Base-by-base conservation (phyloP, 2,888 invertebrate species). In the Thymelicus acteon region DNA sequence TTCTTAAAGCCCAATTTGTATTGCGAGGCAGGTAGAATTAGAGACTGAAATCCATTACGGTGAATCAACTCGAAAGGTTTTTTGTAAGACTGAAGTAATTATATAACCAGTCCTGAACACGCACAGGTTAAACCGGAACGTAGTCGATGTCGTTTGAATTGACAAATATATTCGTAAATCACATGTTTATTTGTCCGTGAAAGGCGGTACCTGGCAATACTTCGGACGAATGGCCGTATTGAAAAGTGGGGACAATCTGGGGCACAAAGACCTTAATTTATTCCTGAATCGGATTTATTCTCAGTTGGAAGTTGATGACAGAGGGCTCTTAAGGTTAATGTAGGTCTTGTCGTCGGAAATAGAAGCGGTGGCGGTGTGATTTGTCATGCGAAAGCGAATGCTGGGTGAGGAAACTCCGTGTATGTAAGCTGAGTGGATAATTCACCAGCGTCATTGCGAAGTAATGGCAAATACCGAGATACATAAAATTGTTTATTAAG, bases 211-310 rank as follows among this genome's bases (percentile, higher is more conserved):
- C 82, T 81, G 80, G 80, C 78, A 65, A 71, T 61, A 61, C 71
- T 60, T 24, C 65, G 70, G 44, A 72, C 71, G 76, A 80, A 75
- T 76, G 78, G 79, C 79, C 83, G 85, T 85, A 83, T 71, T 71
- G 71, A 85, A 82, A 81, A 80, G 79, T 78, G 83, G 80, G 83
- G 80, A 82, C 85, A 80, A 87, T 89, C 83, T 84, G 82, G 83
- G 85, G 82, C 88, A 90, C 87, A 90, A 91, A 89, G 86, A 87
- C 88, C 86, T 90, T 92, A 92, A 92, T 92, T 92, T 91, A 92
- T 91, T 92, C 91, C 89, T 90, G 87, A 90, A 90, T 85, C 83
- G 85, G 87, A 89, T 90, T 90, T 89, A 91, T 90, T 90, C 86
- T 87, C 85, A 84, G 85, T 86, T 86, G 85, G 79, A 81, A 85